A percentile compares a stretch with the other conserved stretches of the same genome.
These are phyloP conservation scores for Beroe forskalii DNA, from an alignment of 37 sponge, comb jelly and placozoan species.

Conservation along the genomic window DNA sequence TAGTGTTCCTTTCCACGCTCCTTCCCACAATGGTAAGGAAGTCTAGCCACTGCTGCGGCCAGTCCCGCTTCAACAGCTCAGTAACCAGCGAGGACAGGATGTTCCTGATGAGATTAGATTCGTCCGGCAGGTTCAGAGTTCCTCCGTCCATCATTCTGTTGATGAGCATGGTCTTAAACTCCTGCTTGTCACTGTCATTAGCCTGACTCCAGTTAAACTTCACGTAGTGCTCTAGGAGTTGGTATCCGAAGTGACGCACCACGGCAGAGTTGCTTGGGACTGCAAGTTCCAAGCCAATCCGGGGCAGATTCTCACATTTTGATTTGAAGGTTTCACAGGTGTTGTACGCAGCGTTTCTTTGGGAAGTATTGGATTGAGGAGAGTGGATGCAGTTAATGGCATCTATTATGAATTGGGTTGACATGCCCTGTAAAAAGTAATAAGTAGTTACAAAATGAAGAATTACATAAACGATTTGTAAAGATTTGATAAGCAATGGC, in stretches of 20 bases:
- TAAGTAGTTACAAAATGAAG: too few species aligned
- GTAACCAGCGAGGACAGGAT: not conserved
- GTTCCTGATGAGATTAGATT: constrained; percentile 13
- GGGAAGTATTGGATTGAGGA: constrained; percentile 21
- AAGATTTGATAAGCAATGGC: too few species aligned
- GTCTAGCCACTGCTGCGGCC: constrained; percentile 62
- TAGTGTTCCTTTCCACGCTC: not conserved
- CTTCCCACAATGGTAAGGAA: constrained; percentile 33
- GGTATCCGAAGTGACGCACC: constrained; percentile 36
- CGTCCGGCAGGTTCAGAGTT: constrained; percentile 18
- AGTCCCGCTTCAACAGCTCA: constrained; percentile 48
- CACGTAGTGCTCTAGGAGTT: constrained; percentile 43
- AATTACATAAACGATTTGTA: too few species aligned
- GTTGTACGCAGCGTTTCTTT: constrained; percentile 56
- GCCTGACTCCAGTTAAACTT: constrained; percentile 36
- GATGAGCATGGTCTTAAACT: constrained; percentile 19
- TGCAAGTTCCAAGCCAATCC: constrained; percentile 20
- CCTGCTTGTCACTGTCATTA: constrained; percentile 17
- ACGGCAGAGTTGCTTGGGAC: constrained; percentile 18
- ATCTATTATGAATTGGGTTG: constrained; percentile 5
- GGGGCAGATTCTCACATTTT: constrained; percentile 35
- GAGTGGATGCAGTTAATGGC: constrained; percentile 58
- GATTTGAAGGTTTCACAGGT: constrained; percentile 20
- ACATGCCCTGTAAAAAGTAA: too few species aligned
- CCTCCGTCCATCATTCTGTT: constrained; percentile 38